Evolutionary conservation across 1,140 invertebrate genomes (phyloP), one percentile per base, ranked within the genome.

Genomic region (Hylaeus anthracinus): DNA sequence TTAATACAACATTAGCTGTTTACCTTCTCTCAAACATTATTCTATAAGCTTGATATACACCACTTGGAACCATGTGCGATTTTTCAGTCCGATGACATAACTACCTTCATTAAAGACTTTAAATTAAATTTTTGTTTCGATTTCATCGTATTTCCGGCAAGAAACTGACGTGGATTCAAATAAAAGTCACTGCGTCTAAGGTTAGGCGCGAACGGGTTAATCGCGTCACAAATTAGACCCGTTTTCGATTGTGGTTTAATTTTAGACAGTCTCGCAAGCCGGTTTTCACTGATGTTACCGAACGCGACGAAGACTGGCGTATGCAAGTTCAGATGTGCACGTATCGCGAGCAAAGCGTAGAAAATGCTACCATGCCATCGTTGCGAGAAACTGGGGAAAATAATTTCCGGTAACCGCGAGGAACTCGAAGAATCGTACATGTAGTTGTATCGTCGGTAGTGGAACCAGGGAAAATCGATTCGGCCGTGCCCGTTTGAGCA

Each of bases 401-500:
- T 67, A 70, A 66, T 65, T 79, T 79, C 70, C 56, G 61, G 48
- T 61, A 60, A 37, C 55, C 26, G 60, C 61, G 48, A 53, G 53
- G n/a, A 51, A 58, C 61, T 53, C 60, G 74, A 72, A 69, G 61
- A 79, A 86, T 80, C 70, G 69, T 61, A 72, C 77, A 60, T 61
- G 79, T 71, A 82, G 65, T 55, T 74, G 72, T 78, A 80, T 78
- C 70, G 75, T 60, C 85, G 61, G 73, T 72, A 74, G 71, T 71
- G 70, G 73, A 81, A 86, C 71, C 77, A 81, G 63, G 74, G 78
- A 87, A 87, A 87, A 87, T 87, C 86, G 86, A 87, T 87, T 79
- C 85, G 86, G 86, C 81, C 85, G 86, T 82, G 82, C 82, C 82
- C 86, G 82, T 84, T 86, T 69, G 81, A 86, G 84, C 84, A 74